Percentiles rank a stretch among this genome's conserved stretches.
phyloP scores from a whole-genome alignment of 37 sponge, comb jelly and placozoan species.

The Haliclona indistincta region DNA sequence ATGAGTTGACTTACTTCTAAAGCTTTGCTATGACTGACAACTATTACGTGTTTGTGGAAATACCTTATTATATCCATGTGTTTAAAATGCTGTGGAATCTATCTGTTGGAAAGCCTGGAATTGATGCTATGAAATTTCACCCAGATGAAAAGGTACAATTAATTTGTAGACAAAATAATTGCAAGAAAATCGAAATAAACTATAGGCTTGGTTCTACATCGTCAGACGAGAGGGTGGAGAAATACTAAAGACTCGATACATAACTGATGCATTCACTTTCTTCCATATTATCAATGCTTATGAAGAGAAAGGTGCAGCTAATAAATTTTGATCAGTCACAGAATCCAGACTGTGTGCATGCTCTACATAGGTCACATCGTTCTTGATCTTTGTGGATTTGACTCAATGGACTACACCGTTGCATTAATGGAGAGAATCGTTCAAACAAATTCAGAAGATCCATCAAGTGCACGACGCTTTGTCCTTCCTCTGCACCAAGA shows the following conservation, averaged over 20 bases:
- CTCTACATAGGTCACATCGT: conserved; percentile 14
- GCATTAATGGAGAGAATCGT: not conserved
- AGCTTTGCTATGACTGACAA: conserved; percentile 27
- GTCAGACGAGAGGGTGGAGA: conserved; percentile 12
- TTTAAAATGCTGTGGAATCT: not conserved
- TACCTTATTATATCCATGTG: not conserved
- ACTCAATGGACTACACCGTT: not conserved
- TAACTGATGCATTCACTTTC: not conserved
- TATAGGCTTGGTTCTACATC: conserved; percentile 1
- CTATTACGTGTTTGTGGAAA: conserved; percentile 13
- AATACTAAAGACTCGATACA: not conserved
- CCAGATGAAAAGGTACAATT: not conserved
- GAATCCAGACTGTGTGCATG: not conserved
- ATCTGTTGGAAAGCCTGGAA: not conserved
- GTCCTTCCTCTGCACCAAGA: conserved; percentile 5
- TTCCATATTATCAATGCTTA: conserved; percentile 25
- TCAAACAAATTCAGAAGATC: not conserved
- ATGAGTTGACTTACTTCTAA: not conserved
- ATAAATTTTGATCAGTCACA: not conserved
- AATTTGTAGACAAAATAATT: not conserved
- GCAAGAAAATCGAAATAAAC: not conserved
- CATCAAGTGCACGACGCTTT: not conserved
- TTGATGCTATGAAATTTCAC: not conserved
- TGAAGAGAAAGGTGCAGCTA: conserved; percentile 29
- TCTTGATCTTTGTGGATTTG: not conserved